Conservation (phyloP, 2,888 invertebrate genomes). For the Lasioglossum villosulum region DNA sequence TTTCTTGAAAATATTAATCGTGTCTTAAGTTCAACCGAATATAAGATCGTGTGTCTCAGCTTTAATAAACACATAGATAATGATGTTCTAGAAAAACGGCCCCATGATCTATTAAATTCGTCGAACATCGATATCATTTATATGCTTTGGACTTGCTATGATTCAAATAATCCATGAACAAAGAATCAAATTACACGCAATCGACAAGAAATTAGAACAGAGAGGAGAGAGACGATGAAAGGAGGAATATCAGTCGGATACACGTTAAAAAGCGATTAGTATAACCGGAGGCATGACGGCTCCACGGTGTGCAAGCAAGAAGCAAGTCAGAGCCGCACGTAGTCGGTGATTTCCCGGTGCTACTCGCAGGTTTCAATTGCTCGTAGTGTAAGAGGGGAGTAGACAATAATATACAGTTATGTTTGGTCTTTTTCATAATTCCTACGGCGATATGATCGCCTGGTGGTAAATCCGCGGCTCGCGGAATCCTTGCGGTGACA, state of each 20-base stretch:
- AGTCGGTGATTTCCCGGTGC: background rate
- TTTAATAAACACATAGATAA: too few relatives aligned
- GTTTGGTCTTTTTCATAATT: conserved; percentile 53
- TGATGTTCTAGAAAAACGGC: too few relatives aligned
- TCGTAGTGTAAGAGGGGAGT: background rate
- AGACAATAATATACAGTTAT: conserved; percentile 15
- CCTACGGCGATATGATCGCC: conserved; percentile 73
- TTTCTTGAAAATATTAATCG: too few relatives aligned
- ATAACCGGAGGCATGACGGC: background rate
- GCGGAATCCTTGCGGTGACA: conserved; percentile 82
- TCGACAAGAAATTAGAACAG: background rate
- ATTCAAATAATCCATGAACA: background rate
- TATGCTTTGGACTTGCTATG: too few relatives aligned
- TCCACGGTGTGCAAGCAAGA: background rate
- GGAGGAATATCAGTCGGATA: background rate
- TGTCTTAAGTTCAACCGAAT: too few relatives aligned
- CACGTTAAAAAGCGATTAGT: background rate
- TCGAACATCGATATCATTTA: too few relatives aligned
- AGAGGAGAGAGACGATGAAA: background rate
- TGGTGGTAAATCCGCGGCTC: conserved; percentile 80
- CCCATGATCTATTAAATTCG: too few relatives aligned
- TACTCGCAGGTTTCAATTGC: conserved; percentile 8
- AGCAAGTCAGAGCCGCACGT: background rate
- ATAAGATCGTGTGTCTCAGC: too few relatives aligned
- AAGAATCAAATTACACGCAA: background rate